phyloP scores from a whole-genome alignment of 1,140 invertebrate species.

The Matsumurasca onukii region DNA sequence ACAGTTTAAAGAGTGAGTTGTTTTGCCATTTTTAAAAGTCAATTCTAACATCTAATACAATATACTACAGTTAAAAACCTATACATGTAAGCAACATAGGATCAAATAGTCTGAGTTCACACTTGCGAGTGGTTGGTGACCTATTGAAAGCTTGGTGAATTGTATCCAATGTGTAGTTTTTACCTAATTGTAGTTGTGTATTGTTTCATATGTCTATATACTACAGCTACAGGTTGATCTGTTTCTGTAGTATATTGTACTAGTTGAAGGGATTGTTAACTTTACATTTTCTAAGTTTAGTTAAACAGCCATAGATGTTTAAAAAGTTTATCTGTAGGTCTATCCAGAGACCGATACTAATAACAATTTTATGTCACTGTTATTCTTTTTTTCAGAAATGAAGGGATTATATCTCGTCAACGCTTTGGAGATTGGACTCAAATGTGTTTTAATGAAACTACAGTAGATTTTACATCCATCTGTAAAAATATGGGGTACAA shows the following conservation, averaged over 20 bases:
- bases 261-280: too few species aligned
- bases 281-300: background rate
- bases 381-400: slow-evolving; percentile 45
- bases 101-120: background rate
- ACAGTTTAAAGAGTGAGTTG: background rate
- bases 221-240: background rate
- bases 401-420: slow-evolving; percentile 56
- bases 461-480: background rate
- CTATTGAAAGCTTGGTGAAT: background rate
- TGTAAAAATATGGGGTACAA: background rate
- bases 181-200: background rate
- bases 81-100: background rate
- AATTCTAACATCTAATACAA: background rate
- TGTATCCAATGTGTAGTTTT: background rate
- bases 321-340: background rate
- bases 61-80: background rate
- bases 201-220: too few species aligned
- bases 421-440: slow-evolving; percentile 60
- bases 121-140: background rate
- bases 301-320: too few species aligned
- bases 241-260: background rate
- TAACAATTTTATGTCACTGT: background rate
- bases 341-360: too few species aligned
- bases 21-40: background rate
- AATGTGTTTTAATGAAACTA: slow-evolving; percentile 51